phyloP scores from a whole-genome alignment of 1,140 invertebrate genomes.

The Lasaia peninsularis region DNA sequence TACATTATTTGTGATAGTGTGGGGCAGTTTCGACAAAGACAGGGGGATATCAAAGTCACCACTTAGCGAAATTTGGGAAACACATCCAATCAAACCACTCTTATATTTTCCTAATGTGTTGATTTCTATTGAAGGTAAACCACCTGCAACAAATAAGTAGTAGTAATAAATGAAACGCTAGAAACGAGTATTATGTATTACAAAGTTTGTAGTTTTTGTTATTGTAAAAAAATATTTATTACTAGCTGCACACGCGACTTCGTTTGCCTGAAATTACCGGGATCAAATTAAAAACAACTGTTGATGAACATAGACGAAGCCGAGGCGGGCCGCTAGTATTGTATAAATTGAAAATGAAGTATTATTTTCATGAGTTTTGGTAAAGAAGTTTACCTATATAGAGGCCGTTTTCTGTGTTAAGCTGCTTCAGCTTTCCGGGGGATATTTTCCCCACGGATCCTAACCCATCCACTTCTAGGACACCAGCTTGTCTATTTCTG shows the following conservation, averaged over 20 bases:
- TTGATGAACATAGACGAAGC: no score
- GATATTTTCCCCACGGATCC: constrained; percentile 86
- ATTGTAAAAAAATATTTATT: constrained; percentile 18
- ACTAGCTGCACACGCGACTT: no score
- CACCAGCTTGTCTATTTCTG: constrained; percentile 91
- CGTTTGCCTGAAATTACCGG: no score
- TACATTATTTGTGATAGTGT: constrained; percentile 74
- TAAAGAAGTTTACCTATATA: constrained; percentile 85
- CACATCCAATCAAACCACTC: constrained; percentile 65
- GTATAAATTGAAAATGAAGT: no score
- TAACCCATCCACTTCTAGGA: constrained; percentile 90
- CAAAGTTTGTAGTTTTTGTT: no score
- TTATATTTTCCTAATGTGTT: constrained; percentile 68
- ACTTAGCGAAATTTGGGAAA: constrained; percentile 71
- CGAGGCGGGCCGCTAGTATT: no score
- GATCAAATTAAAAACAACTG: no score
- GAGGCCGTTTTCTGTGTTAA: constrained; percentile 90
- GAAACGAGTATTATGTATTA: no score
- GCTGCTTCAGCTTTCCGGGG: constrained; percentile 88
- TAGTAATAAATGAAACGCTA: background rate
- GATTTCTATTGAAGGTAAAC: constrained; percentile 70
- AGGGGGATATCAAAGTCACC: constrained; percentile 73
- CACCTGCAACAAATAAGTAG: constrained; percentile 47
- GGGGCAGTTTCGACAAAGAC: constrained; percentile 61
- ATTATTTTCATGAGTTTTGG: background rate